phyloP scores from a whole-genome alignment of 2,888 invertebrate genomes.

The Ormyrus thymus region DNA sequence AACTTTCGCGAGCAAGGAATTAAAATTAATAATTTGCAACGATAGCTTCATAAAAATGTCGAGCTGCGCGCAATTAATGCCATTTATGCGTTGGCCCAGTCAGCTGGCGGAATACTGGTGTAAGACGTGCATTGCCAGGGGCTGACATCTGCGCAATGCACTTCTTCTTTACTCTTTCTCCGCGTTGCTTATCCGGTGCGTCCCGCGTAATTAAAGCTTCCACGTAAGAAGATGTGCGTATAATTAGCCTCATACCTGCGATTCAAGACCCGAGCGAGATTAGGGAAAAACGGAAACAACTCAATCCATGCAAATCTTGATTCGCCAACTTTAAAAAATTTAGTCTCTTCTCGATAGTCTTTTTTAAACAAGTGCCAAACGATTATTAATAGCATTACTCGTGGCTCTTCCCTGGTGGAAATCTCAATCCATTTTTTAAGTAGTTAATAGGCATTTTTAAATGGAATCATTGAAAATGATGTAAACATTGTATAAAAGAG shows the following conservation, averaged over 20 bases:
- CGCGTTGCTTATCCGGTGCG: neutral
- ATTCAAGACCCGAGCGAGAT: neutral
- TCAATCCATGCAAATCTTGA: too few species aligned
- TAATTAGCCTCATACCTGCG: constrained; percentile 35
- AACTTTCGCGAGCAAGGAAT: constrained; percentile 12
- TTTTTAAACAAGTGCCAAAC: too few species aligned
- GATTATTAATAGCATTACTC: too few species aligned
- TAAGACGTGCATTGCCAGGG: neutral
- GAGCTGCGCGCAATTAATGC: constrained; percentile 49
- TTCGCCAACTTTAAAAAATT: too few species aligned
- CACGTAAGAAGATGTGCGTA: constrained; percentile 48
- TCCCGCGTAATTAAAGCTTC: constrained; percentile 40
- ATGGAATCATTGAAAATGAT: too few species aligned
- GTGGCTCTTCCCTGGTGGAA: too few species aligned
- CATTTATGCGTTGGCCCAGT: constrained; percentile 32
- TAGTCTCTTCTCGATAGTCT: too few species aligned
- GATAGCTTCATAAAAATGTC: constrained; percentile 54
- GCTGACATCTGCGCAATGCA: constrained; percentile 33
- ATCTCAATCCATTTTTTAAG: too few species aligned
- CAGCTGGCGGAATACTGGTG: constrained; percentile 47
- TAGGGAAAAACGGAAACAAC: neutral
- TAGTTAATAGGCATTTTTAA: too few species aligned
- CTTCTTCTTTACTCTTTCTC: neutral
- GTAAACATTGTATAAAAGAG: too few species aligned
- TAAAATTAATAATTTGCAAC: constrained; percentile 56